A percentile compares a stretch with the other conserved stretches of the same genome.
These are phyloP conservation scores for Trididemnum clinides DNA, from an alignment of 23 tunicate genomes.

Conservation along the genomic window DNA sequence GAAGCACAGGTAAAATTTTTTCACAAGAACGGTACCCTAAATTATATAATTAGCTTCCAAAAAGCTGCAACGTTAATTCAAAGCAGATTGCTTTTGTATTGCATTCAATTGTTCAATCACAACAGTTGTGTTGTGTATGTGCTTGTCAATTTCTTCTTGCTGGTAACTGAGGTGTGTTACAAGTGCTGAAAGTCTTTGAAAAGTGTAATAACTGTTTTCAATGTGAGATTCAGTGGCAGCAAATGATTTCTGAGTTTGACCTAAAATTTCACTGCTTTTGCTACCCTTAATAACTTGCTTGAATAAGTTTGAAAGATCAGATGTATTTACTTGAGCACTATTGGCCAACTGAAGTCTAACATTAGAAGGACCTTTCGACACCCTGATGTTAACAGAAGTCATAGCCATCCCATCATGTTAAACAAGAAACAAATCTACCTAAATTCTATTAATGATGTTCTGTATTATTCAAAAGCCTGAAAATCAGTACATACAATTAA, in stretches of 20 bases:
- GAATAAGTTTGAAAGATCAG: constrained; percentile 45
- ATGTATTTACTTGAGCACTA: constrained; percentile 56
- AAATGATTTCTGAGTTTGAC: constrained; percentile 51
- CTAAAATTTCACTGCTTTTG: constrained; percentile 41
- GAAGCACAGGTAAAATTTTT: background rate
- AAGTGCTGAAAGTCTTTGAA: constrained; percentile 62
- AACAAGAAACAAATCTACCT: background rate
- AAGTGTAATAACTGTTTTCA: constrained; percentile 32
- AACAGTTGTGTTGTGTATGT: constrained; percentile 8
- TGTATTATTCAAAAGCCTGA: background rate
- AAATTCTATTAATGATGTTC: background rate
- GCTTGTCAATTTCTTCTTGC: constrained; percentile 62
- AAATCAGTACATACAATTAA: too few relatives aligned
- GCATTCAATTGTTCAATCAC: constrained; percentile 52
- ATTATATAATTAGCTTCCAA: background rate
- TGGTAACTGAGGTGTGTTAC: constrained; percentile 63
- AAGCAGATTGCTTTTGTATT: constrained; percentile 13
- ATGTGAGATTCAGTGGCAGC: constrained; percentile 62
- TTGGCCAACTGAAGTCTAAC: constrained; percentile 48
- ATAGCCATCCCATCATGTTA: constrained; percentile 19
- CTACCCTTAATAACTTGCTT: constrained; percentile 82
- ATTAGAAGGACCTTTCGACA: background rate
- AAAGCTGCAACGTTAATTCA: background rate
- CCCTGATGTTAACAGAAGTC: background rate
- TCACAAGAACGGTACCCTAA: too few relatives aligned